Percentiles rank a stretch among this genome's conserved stretches.
phyloP scores from a whole-genome alignment of 64 coral and sea anemone species.

The Stichodactyla helianthus region DNA sequence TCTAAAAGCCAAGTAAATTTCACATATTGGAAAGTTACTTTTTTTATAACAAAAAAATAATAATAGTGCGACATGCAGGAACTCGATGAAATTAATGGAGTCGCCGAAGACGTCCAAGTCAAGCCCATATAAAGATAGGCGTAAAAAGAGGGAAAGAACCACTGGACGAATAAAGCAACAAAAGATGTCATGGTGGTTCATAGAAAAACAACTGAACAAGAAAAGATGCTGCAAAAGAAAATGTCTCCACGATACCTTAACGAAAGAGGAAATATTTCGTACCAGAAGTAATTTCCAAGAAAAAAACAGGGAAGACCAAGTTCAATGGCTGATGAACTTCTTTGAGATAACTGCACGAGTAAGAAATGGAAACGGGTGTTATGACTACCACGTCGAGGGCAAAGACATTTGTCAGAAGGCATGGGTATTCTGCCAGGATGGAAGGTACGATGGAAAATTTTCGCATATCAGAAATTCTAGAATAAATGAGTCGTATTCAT shows the following conservation, averaged over 20 bases:
- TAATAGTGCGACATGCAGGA: background rate
- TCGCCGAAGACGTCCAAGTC: background rate
- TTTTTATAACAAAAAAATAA: no score
- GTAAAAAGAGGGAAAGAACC: background rate
- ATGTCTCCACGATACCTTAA: background rate
- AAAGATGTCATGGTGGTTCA: background rate
- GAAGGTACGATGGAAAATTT: constrained; percentile 1
- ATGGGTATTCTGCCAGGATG: constrained; percentile 9
- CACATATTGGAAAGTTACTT: no score
- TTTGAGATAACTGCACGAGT: background rate
- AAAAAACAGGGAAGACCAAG: constrained; percentile 11
- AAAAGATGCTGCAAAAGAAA: background rate
- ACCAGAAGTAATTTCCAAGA: constrained; percentile 2
- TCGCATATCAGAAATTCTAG: background rate
- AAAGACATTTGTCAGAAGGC: constrained; percentile 36
- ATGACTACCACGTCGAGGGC: constrained; percentile 4
- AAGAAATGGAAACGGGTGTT: background rate
- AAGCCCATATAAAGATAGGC: background rate
- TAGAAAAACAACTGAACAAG: background rate
- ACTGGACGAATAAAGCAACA: background rate
- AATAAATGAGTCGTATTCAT: background rate
- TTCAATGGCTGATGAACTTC: constrained; percentile 21
- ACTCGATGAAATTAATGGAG: background rate
- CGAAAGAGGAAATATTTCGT: background rate
- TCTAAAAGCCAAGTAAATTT: no score